Percentiles rank a stretch among this genome's conserved stretches.
Evolutionary conservation across 1,140 invertebrate species (phyloP).

Genomic region (Heliconius melpomene): DNA sequence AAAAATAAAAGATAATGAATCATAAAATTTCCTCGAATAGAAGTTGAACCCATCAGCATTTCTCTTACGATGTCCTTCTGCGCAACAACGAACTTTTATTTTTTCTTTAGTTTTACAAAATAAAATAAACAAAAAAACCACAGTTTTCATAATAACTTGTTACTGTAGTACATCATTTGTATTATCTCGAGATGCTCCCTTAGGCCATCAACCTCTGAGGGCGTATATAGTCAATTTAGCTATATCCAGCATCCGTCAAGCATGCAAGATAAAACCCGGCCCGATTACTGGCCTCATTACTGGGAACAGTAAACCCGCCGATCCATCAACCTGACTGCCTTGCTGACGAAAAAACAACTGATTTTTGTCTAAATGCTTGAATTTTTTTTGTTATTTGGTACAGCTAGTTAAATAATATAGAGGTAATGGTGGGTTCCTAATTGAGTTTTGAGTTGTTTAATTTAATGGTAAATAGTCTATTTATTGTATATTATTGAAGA

Average conservation of each 20-base stretch:
- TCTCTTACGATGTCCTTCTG: too few relatives aligned
- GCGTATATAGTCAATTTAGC: slow-evolving; percentile 39
- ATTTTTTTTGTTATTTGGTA: neutral
- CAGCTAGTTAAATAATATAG: too few relatives aligned
- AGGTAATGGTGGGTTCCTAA: neutral
- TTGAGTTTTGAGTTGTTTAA: neutral
- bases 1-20: too few relatives aligned
- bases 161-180: neutral
- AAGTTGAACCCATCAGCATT: too few relatives aligned
- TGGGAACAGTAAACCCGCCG: slow-evolving; percentile 51
- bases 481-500: too few relatives aligned
- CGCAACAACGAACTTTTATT: too few relatives aligned
- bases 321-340: slow-evolving; percentile 55
- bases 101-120: neutral
- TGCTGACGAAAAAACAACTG: slow-evolving; percentile 43
- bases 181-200: slow-evolving; percentile 20
- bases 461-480: too few relatives aligned
- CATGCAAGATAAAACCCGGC: slow-evolving; percentile 42
- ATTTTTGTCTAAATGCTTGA: slow-evolving; percentile 27
- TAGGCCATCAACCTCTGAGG: slow-evolving; percentile 23
- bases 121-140: neutral
- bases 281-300: slow-evolving; percentile 53
- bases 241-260: slow-evolving; percentile 49
- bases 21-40: too few relatives aligned
- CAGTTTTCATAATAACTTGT: neutral